Evolutionary conservation across 2,113 vertebrate species (phyloP).

Genomic region (Pitta sordida): DNA sequence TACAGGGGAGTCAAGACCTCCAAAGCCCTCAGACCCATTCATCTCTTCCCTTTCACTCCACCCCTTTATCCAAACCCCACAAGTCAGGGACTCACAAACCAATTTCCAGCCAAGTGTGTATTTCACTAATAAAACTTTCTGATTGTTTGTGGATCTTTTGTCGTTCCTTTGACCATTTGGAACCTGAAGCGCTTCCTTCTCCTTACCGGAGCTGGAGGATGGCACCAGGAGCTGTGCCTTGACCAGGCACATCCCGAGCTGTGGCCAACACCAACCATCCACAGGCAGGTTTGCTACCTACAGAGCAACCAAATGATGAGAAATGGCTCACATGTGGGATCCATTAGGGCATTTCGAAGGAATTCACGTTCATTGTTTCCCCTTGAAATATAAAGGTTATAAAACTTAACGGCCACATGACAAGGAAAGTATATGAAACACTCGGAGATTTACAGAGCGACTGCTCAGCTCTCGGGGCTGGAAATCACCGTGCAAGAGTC

Average conservation of each 20-base stretch:
- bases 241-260: not conserved
- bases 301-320: not conserved
- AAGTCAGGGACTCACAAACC: not conserved
- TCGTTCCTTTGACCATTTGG: not conserved
- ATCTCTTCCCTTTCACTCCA: not conserved
- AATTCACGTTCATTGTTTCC: not conserved
- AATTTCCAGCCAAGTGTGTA: not conserved
- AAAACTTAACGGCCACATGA: constrained; percentile 26
- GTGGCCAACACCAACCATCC: not conserved
- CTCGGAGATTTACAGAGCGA: constrained; percentile 59
- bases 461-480: not conserved
- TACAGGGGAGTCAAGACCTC: not conserved
- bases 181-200: not conserved
- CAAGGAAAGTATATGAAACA: constrained; percentile 65
- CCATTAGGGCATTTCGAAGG: not conserved
- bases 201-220: not conserved
- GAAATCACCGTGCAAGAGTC: constrained; percentile 9
- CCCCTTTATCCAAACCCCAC: not conserved
- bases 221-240: not conserved
- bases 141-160: not conserved
- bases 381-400: constrained; percentile 16
- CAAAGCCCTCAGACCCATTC: not conserved
- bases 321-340: not conserved
- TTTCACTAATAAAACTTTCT: not conserved
- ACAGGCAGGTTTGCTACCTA: not conserved